These are phyloP conservation scores for Lysandra coridon DNA, from an alignment of 2,888 invertebrate species.

Conservation along the genomic window DNA sequence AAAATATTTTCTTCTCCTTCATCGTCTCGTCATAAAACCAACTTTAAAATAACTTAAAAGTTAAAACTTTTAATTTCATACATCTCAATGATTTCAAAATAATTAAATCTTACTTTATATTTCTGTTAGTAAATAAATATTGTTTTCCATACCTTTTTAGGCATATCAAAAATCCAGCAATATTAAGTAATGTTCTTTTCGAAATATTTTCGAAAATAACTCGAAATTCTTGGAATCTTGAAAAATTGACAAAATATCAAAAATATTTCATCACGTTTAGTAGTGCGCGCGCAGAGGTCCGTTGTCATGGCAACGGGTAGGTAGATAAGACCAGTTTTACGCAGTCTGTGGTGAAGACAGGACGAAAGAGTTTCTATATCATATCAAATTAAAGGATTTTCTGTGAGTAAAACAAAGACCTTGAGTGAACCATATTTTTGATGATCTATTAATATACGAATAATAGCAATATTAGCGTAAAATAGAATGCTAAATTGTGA, in stretches of 20 bases:
- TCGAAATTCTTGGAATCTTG: slow-evolving; percentile 5
- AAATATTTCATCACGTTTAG: slow-evolving; percentile 37
- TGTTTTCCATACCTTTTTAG: slow-evolving; percentile 64
- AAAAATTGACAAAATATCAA: slow-evolving; percentile 48
- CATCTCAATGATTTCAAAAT: background rate
- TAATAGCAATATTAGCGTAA: background rate
- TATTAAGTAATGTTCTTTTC: slow-evolving; percentile 37
- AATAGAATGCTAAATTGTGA: background rate
- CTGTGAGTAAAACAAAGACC: slow-evolving; percentile 44
- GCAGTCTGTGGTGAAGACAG: background rate
- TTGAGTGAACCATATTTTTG: slow-evolving; percentile 44
- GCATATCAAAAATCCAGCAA: slow-evolving; percentile 51
- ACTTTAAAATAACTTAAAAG: too few species aligned
- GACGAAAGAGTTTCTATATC: slow-evolving; percentile 5
- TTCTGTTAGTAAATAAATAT: background rate
- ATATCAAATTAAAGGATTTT: background rate
- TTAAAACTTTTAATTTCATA: too few species aligned
- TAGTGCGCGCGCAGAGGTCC: slow-evolving; percentile 66
- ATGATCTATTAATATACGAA: background rate
- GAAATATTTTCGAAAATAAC: slow-evolving; percentile 27
- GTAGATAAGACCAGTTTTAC: background rate
- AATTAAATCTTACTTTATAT: background rate
- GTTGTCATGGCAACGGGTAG: slow-evolving; percentile 61
- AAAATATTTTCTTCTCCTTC: too few species aligned
- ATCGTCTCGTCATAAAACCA: too few species aligned